Conservation (phyloP, 2,888 invertebrate species). For the Drosophila engyochracea region DNA sequence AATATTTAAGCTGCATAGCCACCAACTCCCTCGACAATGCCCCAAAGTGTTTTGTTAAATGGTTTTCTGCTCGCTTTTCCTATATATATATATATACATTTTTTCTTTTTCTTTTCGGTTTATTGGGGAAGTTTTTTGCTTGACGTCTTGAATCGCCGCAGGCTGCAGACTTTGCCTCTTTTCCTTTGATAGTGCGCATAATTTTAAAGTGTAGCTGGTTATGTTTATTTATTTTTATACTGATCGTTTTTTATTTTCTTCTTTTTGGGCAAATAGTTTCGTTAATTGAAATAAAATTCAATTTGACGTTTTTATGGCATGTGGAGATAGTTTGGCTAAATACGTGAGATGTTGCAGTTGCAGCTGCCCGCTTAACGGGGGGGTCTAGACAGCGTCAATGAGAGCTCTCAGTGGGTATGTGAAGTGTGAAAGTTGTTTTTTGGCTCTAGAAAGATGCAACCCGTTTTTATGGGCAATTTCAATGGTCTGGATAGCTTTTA, state of each 20-base stretch:
- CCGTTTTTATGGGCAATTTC: slow-evolving; percentile 51
- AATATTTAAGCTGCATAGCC: slow-evolving; percentile 51
- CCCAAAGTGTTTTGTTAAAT: slow-evolving; percentile 63
- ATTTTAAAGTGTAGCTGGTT: slow-evolving; percentile 57
- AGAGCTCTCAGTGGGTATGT: slow-evolving; percentile 31
- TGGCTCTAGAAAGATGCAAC: slow-evolving; percentile 62
- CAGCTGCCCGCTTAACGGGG: slow-evolving; percentile 29
- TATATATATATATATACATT: neutral
- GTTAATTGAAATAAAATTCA: slow-evolving; percentile 81
- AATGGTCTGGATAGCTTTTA: slow-evolving; percentile 35
- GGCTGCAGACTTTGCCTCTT: slow-evolving; percentile 22
- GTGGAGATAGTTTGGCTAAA: slow-evolving; percentile 73
- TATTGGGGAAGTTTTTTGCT: slow-evolving; percentile 25
- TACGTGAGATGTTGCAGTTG: slow-evolving; percentile 68
- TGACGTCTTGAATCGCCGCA: slow-evolving; percentile 41
- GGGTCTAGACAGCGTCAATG: slow-evolving; percentile 29
- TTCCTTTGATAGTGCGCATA: slow-evolving; percentile 61
- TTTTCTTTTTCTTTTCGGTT: neutral
- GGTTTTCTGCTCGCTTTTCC: slow-evolving; percentile 27
- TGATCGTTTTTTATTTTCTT: slow-evolving; percentile 18
- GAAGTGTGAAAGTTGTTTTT: slow-evolving; percentile 72
- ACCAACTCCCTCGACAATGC: slow-evolving; percentile 52
- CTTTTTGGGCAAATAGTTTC: slow-evolving; percentile 67
- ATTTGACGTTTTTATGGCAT: slow-evolving; percentile 79
- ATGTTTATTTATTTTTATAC: slow-evolving; percentile 32